Evolutionary conservation across 2,888 invertebrate genomes (phyloP), one percentile per base, ranked within the genome.

Genomic region (Schrankia costaestrigalis): DNA sequence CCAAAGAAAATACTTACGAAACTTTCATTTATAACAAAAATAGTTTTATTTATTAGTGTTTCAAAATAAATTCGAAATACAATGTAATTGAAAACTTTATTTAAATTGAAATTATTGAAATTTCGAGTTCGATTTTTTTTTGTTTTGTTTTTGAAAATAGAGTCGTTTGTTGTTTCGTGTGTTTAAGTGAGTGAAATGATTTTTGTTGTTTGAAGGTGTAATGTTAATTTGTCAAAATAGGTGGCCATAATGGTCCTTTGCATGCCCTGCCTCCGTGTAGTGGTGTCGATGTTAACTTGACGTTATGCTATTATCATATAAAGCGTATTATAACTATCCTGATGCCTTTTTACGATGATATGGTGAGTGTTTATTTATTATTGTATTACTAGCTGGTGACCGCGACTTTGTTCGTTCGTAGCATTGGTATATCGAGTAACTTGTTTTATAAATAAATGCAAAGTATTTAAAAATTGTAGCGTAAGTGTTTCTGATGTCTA

Each of bases 321-420:
- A 72, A 71, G 60, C 67, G 71, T 49, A 66, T 81, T 41, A 43
- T 83, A 34, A 63, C 71, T 38, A 69, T 81, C 71, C 78, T 82
- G 46, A 86, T 87, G 85, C 82, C 85, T 64, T 71, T 71, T 76
- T 83, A 86, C 77, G 78, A 85, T 83, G 80, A 80, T 56, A 76
- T 79, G 72, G 86, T 86, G 49, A 84, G 86, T 70, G 2, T 1
- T 18, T 40, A 31, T 15, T 6, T 3, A 10, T 14, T 5, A 6
- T 8, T 21, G 8, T 21, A 21, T n/a, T n/a, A 21, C 21, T n/a
- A 21, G 4, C 6, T 21, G 3, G 21, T n/a, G 21, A 14, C 17
- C 9, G 13, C 11, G 15, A 7, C 6, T 11, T 3, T 11, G 1
- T 11, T 11, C 11, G 8, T 3, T 13, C 3, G n/a, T n/a, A n/a